Percentiles rank a stretch among this genome's conserved stretches.
These are phyloP conservation scores for Chelidonichthys spinosus DNA, from an alignment of 2,797 vertebrate species.

Conservation along the genomic window DNA sequence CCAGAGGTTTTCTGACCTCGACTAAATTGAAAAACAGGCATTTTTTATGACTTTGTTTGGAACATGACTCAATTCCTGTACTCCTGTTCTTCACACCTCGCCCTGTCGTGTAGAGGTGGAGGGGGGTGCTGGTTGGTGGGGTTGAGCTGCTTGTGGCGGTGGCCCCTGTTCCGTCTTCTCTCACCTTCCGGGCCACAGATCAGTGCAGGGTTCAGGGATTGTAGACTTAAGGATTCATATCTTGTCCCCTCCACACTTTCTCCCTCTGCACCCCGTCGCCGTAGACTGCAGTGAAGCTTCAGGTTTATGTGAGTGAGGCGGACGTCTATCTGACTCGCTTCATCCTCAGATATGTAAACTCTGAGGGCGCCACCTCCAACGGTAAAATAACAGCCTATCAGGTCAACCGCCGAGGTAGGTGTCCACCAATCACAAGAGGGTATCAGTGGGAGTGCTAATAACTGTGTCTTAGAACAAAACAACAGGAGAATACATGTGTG, in stretches of 20 bases:
- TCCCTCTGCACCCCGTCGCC: conserved; percentile 28
- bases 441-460: neutral
- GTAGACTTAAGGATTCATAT: conserved; percentile 11
- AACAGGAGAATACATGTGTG: neutral
- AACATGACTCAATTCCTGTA: neutral
- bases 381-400: conserved; percentile 94
- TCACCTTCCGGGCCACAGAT: conserved; percentile 59
- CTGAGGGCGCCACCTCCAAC: conserved; percentile 84
- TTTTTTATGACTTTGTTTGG: neutral
- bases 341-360: conserved; percentile 92
- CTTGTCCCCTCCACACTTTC: conserved; percentile 9
- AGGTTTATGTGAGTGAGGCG: conserved; percentile 88
- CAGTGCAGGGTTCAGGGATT: conserved; percentile 34
- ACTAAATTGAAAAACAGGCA: neutral
- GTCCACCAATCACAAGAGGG: conserved; percentile 51
- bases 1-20: neutral
- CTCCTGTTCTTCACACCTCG: neutral
- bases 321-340: conserved; percentile 91
- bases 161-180: neutral
- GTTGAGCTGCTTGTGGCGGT: conserved; percentile 6
- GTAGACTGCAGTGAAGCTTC: conserved; percentile 89
- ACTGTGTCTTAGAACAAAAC: neutral
- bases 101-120: neutral
- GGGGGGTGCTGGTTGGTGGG: conserved; percentile 16
- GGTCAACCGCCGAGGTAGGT: conserved; percentile 90